Base-by-base conservation (phyloP, 2,888 invertebrate genomes). In the Polydrusus pterygomalis region DNA sequence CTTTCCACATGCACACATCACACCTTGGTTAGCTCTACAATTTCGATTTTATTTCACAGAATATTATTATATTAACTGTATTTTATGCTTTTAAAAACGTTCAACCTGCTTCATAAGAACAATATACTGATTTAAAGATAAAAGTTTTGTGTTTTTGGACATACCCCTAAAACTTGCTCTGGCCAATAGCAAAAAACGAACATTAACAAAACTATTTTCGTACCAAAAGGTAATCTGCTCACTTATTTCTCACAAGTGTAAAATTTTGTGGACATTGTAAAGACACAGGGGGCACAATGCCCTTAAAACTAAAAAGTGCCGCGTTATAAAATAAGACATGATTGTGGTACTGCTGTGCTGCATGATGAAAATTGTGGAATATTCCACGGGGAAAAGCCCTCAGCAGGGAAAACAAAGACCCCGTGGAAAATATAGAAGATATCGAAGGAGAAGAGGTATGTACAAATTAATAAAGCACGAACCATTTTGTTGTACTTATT, bases 331-430 rank as follows among this genome's bases (percentile, higher is more conserved):
- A 56, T 70, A 8, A 74, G 63, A 77, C 70, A 90, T 90, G 90
- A 89, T 91, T 87, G 88, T 90, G 86, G 87, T 91, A 85, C 85
- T 91, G 80, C 85, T 91, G 88, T 91, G 90, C 86, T 89, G 90
- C 86, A 90, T 91, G 87, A 90, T 91, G 90, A 91, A 91, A 88
- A 89, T 91, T 84, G 89, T 90, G 83, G 90, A 91, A 87, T 89
- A 89, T 84, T 89, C 90, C 80, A 85, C 86, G 79, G 86, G 87
- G 70, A 85, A 82, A 79, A 80, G 83, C 18, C 75, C 78, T 49
- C 77, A 75, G 40, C 70, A 63, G 30, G 45, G 30, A 11, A 65
- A 40, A 45, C 68, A 64, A 7, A 68, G 47, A 34, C 51, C 68
- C 30, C 75, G 60, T 40, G 74, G 70, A 56, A 77, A 65, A 71